Conservation (phyloP, 2,797 vertebrate genomes). For the Macropus fuliginosus region DNA sequence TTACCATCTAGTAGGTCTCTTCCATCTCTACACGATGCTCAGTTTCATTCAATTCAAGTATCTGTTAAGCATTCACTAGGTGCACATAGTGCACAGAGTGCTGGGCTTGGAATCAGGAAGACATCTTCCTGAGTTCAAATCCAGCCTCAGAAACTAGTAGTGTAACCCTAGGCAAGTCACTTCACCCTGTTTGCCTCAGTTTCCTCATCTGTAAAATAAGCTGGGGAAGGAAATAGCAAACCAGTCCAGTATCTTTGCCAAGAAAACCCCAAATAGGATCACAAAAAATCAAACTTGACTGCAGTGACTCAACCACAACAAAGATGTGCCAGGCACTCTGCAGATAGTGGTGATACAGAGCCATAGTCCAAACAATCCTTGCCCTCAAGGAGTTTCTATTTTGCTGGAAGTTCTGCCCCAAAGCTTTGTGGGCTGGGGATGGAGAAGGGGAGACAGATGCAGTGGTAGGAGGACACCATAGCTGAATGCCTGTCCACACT, state of each 20-base stretch:
- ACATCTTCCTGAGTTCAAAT: neutral
- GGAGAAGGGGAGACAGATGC: neutral
- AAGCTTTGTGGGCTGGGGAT: neutral
- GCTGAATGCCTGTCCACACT: neutral
- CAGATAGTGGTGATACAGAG: neutral
- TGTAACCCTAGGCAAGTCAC: neutral
- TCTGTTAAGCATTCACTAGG: neutral
- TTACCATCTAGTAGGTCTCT: too few species aligned
- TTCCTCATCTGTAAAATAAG: neutral
- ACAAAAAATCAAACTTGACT: neutral
- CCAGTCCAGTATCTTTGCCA: neutral
- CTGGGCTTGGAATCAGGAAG: neutral
- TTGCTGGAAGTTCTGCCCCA: neutral
- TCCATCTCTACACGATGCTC: too few species aligned
- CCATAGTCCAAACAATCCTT: neutral
- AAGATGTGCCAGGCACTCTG: neutral
- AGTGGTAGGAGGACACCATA: too few species aligned
- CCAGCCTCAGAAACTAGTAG: neutral
- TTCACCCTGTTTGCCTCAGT: neutral
- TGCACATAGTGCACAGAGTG: too few species aligned
- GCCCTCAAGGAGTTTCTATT: neutral
- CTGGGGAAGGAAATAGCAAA: neutral
- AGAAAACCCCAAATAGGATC: neutral
- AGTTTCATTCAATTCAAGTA: neutral
- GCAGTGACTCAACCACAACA: neutral